These are phyloP conservation scores for Alexandromys fortis DNA, from an alignment of 2,113 vertebrate genomes.

Conservation along the genomic window DNA sequence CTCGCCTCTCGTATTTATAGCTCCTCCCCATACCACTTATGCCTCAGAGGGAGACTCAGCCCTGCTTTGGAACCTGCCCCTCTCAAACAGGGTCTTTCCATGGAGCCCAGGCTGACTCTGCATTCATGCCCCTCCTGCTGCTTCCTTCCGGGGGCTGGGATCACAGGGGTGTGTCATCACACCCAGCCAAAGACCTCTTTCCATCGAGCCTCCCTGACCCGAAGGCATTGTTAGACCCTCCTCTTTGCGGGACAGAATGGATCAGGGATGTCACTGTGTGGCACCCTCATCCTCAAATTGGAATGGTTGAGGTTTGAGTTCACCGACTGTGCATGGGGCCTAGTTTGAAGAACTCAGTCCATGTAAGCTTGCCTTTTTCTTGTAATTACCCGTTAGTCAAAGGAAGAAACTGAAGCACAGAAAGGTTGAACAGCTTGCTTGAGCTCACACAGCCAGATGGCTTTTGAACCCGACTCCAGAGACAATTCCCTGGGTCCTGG, in stretches of 20 bases:
- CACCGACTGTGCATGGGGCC: neutral
- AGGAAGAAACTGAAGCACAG: neutral
- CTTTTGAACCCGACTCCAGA: neutral
- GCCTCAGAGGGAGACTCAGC: conserved; percentile 64
- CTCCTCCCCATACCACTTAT: neutral
- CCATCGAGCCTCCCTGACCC: neutral
- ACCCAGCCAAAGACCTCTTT: neutral
- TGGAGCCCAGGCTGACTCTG: neutral
- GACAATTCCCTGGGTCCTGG: neutral
- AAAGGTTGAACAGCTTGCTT: neutral
- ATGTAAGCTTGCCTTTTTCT: neutral
- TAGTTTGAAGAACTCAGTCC: neutral
- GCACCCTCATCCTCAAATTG: neutral
- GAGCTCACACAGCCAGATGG: neutral
- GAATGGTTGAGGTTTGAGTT: neutral
- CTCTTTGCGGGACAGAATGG: neutral
- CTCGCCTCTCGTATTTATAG: conserved; percentile 80
- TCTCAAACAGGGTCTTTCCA: neutral
- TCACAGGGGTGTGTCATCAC: neutral
- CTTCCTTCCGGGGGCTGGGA: neutral
- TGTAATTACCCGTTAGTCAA: neutral
- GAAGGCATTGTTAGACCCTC: neutral
- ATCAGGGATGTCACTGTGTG: neutral
- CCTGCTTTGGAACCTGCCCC: neutral
- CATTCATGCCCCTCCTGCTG: neutral